Evolutionary conservation across 1,140 invertebrate genomes (phyloP), one percentile per base, ranked within the genome.

Genomic region (Halictus rubicundus): DNA sequence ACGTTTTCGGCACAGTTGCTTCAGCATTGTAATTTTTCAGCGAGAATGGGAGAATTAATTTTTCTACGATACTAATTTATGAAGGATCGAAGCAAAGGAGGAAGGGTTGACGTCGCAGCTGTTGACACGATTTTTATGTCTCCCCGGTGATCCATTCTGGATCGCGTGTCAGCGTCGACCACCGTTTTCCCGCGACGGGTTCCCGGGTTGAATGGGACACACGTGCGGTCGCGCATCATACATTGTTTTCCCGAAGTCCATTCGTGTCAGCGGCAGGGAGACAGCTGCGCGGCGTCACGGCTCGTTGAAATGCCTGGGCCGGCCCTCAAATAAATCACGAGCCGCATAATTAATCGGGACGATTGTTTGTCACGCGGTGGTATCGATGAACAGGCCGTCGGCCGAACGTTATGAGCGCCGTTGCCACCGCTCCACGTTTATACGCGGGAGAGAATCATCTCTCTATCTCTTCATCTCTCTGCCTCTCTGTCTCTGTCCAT

Each of bases 341-440:
- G 64, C 14, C 52, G 77, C 85, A 87, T 88, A 87, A 88, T 88
- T 87, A 87, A 88, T 85, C 80, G 87, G 70, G 49, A 42, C 70
- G 78, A 84, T 88, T 87, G 81, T 84, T 82, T 78, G 77, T 79
- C 78, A 63, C 69, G 27, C 32, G 16, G 83, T 59, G 68, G 80
- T 88, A 86, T 87, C 87, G 76, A 80, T 73, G 76, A 71, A 78
- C 77, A 83, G 64, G 32, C 60, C 21, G 60, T 49, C 9, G 72
- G 49, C 60, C 39, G 54, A 69, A 82, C 69, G 76, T 37, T 21
- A 46, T 80, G 61, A 80, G 12, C 66, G 25, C 32, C 32, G 32
- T 32, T 32, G 32, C 32, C 32, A 4, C 1, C 49, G 16, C 21
- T 46, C 10, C 10, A 14, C 42, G 42, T 46, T 46, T 12, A 14